Conservation (phyloP, 2,113 vertebrate species). For the Aphyosemion australe region DNA sequence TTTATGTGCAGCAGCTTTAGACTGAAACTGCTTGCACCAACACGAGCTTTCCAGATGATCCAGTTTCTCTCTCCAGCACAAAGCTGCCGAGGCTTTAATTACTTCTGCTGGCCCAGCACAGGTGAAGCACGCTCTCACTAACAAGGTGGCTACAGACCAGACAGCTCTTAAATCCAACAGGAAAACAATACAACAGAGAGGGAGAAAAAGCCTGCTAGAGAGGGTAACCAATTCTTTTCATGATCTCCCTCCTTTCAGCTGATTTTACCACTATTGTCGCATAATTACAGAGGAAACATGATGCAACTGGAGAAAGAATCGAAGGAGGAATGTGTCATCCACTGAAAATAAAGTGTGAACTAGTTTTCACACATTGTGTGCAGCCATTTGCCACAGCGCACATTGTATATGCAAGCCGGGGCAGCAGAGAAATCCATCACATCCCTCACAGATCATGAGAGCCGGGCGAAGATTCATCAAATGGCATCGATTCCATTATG, state of each 20-base stretch:
- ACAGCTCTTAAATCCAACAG: constrained; percentile 57
- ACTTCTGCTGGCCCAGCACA: constrained; percentile 67
- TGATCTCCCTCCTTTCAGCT: constrained; percentile 23
- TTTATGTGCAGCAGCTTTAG: constrained; percentile 34
- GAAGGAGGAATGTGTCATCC: constrained; percentile 35
- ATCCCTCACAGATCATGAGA: constrained; percentile 1
- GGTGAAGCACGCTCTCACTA: constrained; percentile 68
- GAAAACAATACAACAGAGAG: constrained; percentile 39
- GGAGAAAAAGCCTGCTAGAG: constrained; percentile 13
- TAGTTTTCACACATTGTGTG: constrained; percentile 30
- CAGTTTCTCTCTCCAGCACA: constrained; percentile 43
- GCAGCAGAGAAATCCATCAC: constrained; percentile 4
- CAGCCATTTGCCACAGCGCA: constrained; percentile 22
- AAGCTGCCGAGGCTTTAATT: constrained; percentile 59
- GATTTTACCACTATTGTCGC: constrained; percentile 42
- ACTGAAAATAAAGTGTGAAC: constrained; percentile 52
- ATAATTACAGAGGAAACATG: constrained; percentile 47
- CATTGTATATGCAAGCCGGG: neutral
- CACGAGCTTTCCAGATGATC: constrained; percentile 55
- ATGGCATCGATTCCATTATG: neutral
- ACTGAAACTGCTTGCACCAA: constrained; percentile 45
- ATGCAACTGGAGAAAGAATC: constrained; percentile 26
- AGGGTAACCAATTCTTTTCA: constrained; percentile 51
- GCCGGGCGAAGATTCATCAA: constrained; percentile 1
- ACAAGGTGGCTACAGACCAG: constrained; percentile 68